phyloP scores from a whole-genome alignment of 2,113 vertebrate species.

The Chascanopsetta lugubris region DNA sequence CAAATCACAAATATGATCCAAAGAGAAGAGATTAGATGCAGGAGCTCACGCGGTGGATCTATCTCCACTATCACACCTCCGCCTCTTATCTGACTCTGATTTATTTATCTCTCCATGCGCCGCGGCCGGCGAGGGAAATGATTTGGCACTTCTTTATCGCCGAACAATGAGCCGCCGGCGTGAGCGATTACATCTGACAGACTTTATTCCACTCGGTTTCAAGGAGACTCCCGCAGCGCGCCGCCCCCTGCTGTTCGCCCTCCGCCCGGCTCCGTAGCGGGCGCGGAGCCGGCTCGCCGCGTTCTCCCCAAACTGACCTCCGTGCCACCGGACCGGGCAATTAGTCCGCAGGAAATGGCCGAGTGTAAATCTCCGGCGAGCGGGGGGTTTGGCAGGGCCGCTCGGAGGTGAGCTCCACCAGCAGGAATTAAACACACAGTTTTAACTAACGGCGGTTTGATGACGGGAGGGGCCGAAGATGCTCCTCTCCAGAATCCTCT shows the following conservation, averaged over 20 bases:
- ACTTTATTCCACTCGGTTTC: constrained; percentile 41
- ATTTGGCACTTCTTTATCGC: constrained; percentile 53
- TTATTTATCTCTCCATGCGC: constrained; percentile 49
- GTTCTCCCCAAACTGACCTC: constrained; percentile 71
- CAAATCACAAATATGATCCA: constrained; percentile 57
- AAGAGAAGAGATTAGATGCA: constrained; percentile 64
- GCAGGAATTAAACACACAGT: constrained; percentile 74
- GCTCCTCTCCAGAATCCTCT: constrained; percentile 13
- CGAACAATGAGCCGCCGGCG: constrained; percentile 30
- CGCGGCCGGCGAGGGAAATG: constrained; percentile 27
- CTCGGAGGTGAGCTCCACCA: constrained; percentile 64
- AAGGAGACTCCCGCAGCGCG: constrained; percentile 52
- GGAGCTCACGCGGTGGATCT: constrained; percentile 26
- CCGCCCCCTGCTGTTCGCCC: constrained; percentile 37
- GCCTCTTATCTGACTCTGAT: constrained; percentile 61
- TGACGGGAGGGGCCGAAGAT: constrained; percentile 58
- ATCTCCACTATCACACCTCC: constrained; percentile 48
- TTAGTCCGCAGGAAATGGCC: constrained; percentile 78
- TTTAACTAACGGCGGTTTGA: constrained; percentile 71
- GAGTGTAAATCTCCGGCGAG: constrained; percentile 75
- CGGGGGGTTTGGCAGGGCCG: constrained; percentile 68
- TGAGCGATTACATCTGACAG: constrained; percentile 21
- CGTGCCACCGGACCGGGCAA: constrained; percentile 60
- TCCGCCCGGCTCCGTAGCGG: constrained; percentile 38
- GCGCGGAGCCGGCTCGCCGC: constrained; percentile 30